These are phyloP conservation scores for Stigmatopora nigra DNA, from an alignment of 2,113 vertebrate species.

Conservation along the genomic window DNA sequence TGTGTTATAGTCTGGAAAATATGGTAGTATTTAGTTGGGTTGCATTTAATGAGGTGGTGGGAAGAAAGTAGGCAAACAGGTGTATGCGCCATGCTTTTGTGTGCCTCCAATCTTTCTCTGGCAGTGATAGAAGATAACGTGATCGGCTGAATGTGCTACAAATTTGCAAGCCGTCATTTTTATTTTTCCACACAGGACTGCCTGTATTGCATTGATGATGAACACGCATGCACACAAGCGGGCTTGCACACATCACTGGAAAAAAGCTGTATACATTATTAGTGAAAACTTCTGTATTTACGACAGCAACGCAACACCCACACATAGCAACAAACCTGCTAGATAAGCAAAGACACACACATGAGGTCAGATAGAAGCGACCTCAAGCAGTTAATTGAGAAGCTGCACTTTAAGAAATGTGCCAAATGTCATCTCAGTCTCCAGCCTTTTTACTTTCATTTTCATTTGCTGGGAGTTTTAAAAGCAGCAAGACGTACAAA, in stretches of 20 bases:
- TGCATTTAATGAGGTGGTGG: conserved; percentile 41
- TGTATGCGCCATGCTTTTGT: conserved; percentile 1
- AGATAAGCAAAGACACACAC: conserved; percentile 14
- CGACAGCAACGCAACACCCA: conserved; percentile 17
- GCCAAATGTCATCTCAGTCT: background rate
- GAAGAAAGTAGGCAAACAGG: conserved; percentile 32
- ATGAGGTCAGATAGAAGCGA: conserved; percentile 18
- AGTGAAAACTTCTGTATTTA: conserved; percentile 11
- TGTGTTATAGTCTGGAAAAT: no score
- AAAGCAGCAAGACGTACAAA: background rate
- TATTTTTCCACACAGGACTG: conserved; percentile 56
- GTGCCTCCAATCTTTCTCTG: conserved; percentile 57
- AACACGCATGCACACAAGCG: conserved; percentile 19
- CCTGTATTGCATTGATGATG: conserved; percentile 43
- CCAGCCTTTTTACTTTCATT: background rate
- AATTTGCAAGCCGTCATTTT: conserved; percentile 61
- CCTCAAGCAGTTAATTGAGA: conserved; percentile 47
- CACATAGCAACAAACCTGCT: conserved; percentile 14
- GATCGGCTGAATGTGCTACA: conserved; percentile 62
- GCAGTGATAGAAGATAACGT: conserved; percentile 69
- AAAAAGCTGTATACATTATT: conserved; percentile 10
- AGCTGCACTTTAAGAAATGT: conserved; percentile 20
- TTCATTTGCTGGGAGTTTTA: background rate
- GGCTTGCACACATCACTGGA: conserved; percentile 14
- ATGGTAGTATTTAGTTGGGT: conserved; percentile 56